phyloP scores from a whole-genome alignment of 2,888 invertebrate genomes.

The Synergus gifuensis region DNA sequence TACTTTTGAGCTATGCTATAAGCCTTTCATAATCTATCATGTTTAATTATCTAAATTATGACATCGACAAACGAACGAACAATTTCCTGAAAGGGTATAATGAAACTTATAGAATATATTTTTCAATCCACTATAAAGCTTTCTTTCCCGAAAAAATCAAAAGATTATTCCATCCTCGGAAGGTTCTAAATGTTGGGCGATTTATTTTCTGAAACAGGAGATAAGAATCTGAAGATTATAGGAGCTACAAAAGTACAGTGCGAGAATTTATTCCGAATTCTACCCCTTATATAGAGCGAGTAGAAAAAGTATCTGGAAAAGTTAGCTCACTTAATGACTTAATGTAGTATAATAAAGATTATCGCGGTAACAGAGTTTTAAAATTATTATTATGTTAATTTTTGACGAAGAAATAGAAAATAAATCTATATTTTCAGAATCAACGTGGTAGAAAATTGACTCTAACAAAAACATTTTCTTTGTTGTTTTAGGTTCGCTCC shows the following conservation, averaged over 20 bases:
- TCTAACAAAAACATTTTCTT: neutral
- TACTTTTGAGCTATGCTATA: no score
- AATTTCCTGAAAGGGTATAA: neutral
- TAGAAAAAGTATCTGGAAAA: neutral
- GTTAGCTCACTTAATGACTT: no score
- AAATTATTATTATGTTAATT: no score
- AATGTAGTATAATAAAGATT: no score
- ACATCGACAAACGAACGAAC: no score
- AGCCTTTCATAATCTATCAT: no score
- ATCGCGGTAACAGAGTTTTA: no score
- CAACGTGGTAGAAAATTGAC: neutral
- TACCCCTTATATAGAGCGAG: neutral
- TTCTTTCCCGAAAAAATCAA: neutral
- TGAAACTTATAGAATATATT: neutral
- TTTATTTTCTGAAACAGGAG: neutral
- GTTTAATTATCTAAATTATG: no score
- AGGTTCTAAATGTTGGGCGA: neutral
- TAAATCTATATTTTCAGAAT: neutral
- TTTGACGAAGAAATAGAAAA: neutral
- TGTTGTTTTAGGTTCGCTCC: conserved; percentile 82
- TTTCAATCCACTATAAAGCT: neutral
- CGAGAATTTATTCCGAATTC: neutral
- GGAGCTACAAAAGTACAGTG: neutral
- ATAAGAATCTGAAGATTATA: neutral
- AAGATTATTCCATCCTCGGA: neutral